phyloP scores from a whole-genome alignment of 2,888 invertebrate species.

The Iselma pallidipennis region DNA sequence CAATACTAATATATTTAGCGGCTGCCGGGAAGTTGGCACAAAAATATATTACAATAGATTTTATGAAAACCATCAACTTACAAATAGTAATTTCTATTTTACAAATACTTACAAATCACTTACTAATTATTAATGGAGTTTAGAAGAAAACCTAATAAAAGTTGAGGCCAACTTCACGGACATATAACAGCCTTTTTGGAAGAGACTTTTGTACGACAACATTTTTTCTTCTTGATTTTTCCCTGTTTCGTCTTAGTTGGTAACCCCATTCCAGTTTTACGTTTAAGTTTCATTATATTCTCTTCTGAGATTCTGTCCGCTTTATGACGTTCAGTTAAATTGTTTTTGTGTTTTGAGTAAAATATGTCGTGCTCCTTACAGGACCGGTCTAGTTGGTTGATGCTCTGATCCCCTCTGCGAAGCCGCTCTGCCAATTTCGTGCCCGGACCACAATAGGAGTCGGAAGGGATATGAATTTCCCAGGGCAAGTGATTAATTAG shows the following conservation, averaged over 20 bases:
- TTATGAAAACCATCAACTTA: too few relatives aligned
- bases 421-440: constrained; percentile 38
- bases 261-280: constrained; percentile 38
- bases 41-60: too few relatives aligned
- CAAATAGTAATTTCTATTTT: too few relatives aligned
- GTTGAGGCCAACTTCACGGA: not conserved
- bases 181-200: not conserved
- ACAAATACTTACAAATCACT: too few relatives aligned
- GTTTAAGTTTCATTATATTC: constrained; percentile 43
- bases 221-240: too few relatives aligned
- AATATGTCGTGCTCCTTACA: constrained; percentile 47
- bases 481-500: constrained; percentile 34
- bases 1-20: too few relatives aligned
- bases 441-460: constrained; percentile 34
- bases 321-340: constrained; percentile 36
- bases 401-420: constrained; percentile 43
- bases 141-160: too few relatives aligned
- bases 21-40: too few relatives aligned
- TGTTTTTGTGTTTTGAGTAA: constrained; percentile 32
- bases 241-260: too few relatives aligned
- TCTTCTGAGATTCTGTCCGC: constrained; percentile 47
- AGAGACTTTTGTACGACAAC: not conserved
- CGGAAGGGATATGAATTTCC: constrained; percentile 37
- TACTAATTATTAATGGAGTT: too few relatives aligned
- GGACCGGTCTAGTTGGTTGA: constrained; percentile 42